Percentiles rank a stretch among this genome's conserved stretches.
These are phyloP conservation scores for Xanthia togata DNA, from an alignment of 2,888 invertebrate genomes.

Conservation along the genomic window DNA sequence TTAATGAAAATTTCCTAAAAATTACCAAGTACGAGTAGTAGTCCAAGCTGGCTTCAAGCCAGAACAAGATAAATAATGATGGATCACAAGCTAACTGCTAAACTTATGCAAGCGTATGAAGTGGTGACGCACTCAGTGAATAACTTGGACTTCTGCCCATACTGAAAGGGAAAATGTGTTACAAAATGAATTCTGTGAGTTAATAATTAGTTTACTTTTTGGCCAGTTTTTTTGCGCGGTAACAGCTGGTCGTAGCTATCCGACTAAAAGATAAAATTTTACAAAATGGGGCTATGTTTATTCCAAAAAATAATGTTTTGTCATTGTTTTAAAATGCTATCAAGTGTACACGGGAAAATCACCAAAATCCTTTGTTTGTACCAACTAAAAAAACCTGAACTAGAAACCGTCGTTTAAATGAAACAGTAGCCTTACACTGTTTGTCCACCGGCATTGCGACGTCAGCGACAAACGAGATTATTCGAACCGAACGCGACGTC, in stretches of 20 bases:
- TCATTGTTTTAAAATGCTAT: background rate
- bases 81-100: slow-evolving; percentile 21
- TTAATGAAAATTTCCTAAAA: background rate
- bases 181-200: slow-evolving; percentile 28
- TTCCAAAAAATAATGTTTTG: background rate
- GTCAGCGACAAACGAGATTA: too few relatives aligned
- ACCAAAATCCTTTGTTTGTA: background rate
- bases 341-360: background rate
- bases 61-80: slow-evolving; percentile 30
- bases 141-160: slow-evolving; percentile 56
- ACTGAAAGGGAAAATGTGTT: slow-evolving; percentile 40
- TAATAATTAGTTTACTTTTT: slow-evolving; percentile 13
- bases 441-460: too few relatives aligned
- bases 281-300: background rate
- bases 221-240: background rate
- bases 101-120: slow-evolving; percentile 44
- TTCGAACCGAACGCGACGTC: too few relatives aligned
- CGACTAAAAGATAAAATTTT: background rate
- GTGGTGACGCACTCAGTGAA: slow-evolving; percentile 26
- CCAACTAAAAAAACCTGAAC: too few relatives aligned
- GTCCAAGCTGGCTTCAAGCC: slow-evolving; percentile 44
- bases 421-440: too few relatives aligned
- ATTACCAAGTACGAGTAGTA: background rate
- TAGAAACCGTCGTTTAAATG: too few relatives aligned
- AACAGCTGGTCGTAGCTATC: slow-evolving; percentile 3